Base-by-base conservation (phyloP, 2,888 invertebrate species). In the Tachystola acroxantha region DNA sequence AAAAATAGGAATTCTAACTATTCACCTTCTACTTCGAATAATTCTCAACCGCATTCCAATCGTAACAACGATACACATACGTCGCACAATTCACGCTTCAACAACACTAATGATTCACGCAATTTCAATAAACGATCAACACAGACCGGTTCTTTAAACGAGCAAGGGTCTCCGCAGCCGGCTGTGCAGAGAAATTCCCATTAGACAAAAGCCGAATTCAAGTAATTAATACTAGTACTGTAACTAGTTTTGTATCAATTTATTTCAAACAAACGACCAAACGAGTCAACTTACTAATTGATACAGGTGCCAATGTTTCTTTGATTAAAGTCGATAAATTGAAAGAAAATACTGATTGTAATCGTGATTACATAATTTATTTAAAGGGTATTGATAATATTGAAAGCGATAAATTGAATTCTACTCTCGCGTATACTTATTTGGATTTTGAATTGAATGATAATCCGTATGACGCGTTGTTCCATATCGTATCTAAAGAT, bases 301-400 rank as follows among this genome's bases (percentile, higher is more conserved):
- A 28, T 9, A 28, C 28, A 10, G 28, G 28, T 11, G 28, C 28
- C 28, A 28, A 3, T 10, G 9, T 28, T 5, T 28, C 28, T 6
- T 10, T 28, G 11, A 28, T 28, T 28, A 28, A 28, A 28, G 12
- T 28, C 9, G 28, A 12, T 5, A 12, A 10, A 7, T 28, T 28
- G 11, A 28, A 28, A 28, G 28, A 28, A 28, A 28, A 28, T 9
- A 28, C 28, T 10, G 28, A n/a, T n/a, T n/a, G n/a, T n/a, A n/a
- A n/a, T n/a, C n/a, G n/a, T n/a, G n/a, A 28, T 11, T 28, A 28
- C 9, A 10, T 11, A 10, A 28, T 28, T 28, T 28, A 11, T 28
- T 11, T 28, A 11, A 28, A 28, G 11, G 28, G 28, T 9, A 28
- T 28, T 28, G 28, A 28, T 28, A 28, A 28, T 3, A 11, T 28